These are phyloP conservation scores for Cygnus atratus DNA, from an alignment of 2,113 vertebrate genomes.

Conservation along the genomic window DNA sequence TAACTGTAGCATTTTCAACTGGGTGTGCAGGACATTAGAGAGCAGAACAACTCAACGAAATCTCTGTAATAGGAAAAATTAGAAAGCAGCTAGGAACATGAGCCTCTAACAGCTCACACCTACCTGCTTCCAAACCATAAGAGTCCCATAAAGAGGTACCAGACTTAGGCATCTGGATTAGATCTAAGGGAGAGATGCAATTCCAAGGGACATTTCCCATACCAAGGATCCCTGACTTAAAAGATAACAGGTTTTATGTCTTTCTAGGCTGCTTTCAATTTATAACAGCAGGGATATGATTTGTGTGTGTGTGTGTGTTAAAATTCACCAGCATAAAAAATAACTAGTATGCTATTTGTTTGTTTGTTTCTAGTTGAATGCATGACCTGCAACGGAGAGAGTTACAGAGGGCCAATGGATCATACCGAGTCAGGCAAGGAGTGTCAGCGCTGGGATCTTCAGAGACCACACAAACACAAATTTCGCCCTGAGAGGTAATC, in stretches of 20 bases:
- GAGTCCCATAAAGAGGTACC: background rate
- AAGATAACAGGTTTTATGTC: background rate
- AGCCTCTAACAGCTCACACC: background rate
- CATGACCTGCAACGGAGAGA: conserved; percentile 93
- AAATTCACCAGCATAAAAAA: background rate
- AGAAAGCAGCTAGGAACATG: background rate
- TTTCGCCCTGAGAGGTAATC: conserved; percentile 91
- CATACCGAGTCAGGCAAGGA: conserved; percentile 91
- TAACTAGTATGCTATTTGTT: background rate
- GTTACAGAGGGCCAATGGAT: conserved; percentile 97
- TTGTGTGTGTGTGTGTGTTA: background rate
- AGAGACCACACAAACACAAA: conserved; percentile 91
- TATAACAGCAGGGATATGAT: background rate
- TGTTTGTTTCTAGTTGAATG: conserved; percentile 87
- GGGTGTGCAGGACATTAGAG: background rate
- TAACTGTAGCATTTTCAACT: background rate
- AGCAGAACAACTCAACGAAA: background rate
- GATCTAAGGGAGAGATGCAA: background rate
- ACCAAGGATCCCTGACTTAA: background rate
- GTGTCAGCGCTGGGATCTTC: conserved; percentile 97
- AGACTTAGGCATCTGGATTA: background rate
- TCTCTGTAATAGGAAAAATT: background rate
- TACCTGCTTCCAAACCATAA: background rate
- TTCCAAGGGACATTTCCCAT: background rate
- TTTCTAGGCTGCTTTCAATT: background rate